Conservation (phyloP, 92 coral and sea anemone species). For the Zoanthus sansibaricus region DNA sequence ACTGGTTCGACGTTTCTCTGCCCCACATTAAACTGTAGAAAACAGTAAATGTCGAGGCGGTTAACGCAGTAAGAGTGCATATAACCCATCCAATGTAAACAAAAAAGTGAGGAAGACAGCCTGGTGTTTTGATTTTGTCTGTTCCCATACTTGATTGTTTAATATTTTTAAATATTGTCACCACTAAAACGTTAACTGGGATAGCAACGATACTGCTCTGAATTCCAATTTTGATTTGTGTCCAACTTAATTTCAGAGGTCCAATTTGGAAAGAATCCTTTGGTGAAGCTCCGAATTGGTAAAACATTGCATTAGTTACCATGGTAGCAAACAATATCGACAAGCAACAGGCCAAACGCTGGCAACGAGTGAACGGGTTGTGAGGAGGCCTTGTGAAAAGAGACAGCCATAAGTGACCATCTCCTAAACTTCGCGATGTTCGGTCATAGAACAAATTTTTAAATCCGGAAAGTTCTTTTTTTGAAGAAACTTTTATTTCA, state of each 20-base stretch:
- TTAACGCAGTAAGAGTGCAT: slow-evolving; percentile 70
- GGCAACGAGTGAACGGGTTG: slow-evolving; percentile 83
- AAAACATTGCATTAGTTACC: slow-evolving; percentile 91
- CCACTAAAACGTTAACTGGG: slow-evolving; percentile 79
- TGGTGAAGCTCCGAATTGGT: slow-evolving; percentile 68
- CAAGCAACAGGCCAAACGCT: slow-evolving; percentile 86
- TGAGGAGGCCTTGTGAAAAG: slow-evolving; percentile 89
- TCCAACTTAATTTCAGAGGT: slow-evolving; percentile 79
- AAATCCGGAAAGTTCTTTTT: slow-evolving; percentile 68
- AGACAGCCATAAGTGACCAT: slow-evolving; percentile 88
- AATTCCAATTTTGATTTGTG: slow-evolving; percentile 80
- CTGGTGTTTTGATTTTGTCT: slow-evolving; percentile 44
- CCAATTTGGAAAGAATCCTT: slow-evolving; percentile 76
- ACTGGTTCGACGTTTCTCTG: slow-evolving; percentile 70
- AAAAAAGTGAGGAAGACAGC: slow-evolving; percentile 81
- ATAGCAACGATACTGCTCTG: slow-evolving; percentile 84
- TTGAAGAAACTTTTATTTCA: slow-evolving; percentile 67
- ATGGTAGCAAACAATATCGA: slow-evolving; percentile 82
- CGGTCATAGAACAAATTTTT: slow-evolving; percentile 73
- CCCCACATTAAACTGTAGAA: slow-evolving; percentile 92
- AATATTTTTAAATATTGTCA: slow-evolving; percentile 74
- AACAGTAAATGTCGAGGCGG: slow-evolving; percentile 76
- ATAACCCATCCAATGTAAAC: slow-evolving; percentile 79
- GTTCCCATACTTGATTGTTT: slow-evolving; percentile 57
- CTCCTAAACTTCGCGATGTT: slow-evolving; percentile 82